Conservation (phyloP, 2,113 vertebrate genomes). For the Mungos mungo region DNA sequence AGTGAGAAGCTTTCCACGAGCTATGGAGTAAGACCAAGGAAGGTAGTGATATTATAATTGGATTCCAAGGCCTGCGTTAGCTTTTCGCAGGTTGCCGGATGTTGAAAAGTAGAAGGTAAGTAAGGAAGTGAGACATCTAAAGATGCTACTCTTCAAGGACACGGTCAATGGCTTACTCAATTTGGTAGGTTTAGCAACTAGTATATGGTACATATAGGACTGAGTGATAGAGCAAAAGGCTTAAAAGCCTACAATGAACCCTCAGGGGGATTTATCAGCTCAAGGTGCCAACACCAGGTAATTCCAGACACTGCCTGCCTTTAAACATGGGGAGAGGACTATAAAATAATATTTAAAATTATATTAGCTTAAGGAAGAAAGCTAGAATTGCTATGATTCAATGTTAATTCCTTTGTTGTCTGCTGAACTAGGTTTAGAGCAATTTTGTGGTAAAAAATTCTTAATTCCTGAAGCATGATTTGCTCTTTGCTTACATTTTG, state of each 20-base stretch:
- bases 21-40: neutral
- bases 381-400: neutral
- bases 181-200: neutral
- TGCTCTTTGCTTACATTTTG: conserved; percentile 7
- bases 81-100: neutral
- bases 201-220: neutral
- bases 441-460: neutral
- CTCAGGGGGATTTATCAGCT: neutral
- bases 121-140: neutral
- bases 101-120: neutral
- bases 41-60: neutral
- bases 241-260: neutral
- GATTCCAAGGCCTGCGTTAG: neutral
- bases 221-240: neutral
- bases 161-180: neutral
- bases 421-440: neutral
- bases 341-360: neutral
- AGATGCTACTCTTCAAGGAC: neutral
- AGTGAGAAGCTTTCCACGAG: neutral
- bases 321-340: neutral
- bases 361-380: neutral
- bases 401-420: neutral
- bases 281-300: neutral
- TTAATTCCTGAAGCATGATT: neutral
- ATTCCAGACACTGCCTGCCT: neutral